phyloP scores from a whole-genome alignment of 23 tunicate species.

The Ciona savignyi region DNA sequence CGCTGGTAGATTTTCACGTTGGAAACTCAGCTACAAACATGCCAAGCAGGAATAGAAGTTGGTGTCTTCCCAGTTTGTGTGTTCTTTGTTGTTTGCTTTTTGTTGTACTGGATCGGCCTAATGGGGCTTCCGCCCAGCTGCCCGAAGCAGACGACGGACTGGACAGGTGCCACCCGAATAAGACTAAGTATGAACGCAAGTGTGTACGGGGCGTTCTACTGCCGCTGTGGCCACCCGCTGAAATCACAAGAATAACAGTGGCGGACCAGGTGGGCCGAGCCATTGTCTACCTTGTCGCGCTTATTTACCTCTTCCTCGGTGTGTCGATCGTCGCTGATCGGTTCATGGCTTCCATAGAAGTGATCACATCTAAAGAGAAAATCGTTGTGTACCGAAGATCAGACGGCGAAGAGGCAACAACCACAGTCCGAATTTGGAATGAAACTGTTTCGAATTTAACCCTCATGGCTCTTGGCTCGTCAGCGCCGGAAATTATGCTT shows the following conservation, averaged over 20 bases:
- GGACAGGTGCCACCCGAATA: conserved; percentile 26
- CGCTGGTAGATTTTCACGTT: no score
- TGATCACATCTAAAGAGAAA: conserved; percentile 95
- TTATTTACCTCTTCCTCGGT: conserved; percentile 89
- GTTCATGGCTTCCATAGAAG: conserved; percentile 99
- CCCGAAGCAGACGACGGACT: background rate
- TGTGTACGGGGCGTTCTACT: conserved; percentile 60
- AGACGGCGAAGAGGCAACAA: conserved; percentile 49
- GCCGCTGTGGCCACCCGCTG: conserved; percentile 68
- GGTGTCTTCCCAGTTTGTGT: background rate
- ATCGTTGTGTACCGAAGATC: conserved; percentile 55
- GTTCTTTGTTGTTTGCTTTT: background rate
- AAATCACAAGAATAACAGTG: conserved; percentile 29
- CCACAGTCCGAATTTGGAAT: conserved; percentile 94
- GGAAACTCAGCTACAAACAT: background rate
- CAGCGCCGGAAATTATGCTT: conserved; percentile 98
- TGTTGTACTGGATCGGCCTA: background rate
- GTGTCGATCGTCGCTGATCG: conserved; percentile 97
- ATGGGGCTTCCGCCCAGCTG: background rate
- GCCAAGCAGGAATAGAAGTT: background rate
- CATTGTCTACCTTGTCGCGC: conserved; percentile 59
- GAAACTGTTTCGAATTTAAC: conserved; percentile 98
- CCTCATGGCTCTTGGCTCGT: conserved; percentile 97
- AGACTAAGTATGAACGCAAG: conserved; percentile 20
- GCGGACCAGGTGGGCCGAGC: conserved; percentile 79